Evolutionary conservation across 2,113 vertebrate genomes (phyloP), one percentile per base, ranked within the genome.

Genomic region (Tapirus terrestris): DNA sequence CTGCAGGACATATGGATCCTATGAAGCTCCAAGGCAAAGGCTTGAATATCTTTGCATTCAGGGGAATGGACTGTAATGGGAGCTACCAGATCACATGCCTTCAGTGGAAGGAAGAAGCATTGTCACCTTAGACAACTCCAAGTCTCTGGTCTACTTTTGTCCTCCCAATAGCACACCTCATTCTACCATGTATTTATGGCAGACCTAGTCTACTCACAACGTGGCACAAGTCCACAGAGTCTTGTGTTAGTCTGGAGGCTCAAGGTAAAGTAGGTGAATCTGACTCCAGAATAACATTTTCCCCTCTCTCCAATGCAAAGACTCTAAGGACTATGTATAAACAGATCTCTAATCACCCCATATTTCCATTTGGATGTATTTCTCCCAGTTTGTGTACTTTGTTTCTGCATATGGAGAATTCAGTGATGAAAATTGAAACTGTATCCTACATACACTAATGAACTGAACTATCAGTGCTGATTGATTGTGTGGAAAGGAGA

Each of bases 221-320:
- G 33, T 89, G 63, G 25, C 51, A 33, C 27, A 95, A 89, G 48
- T 61, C 89, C 91, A 14, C 33, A 77, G 23, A 39, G 39, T 48
- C 51, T 45, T 70, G 14, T 89, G 53, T 87, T 96, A 79, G 48
- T 92, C 84, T 58, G 36, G 29, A 93, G 73, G 29, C 1, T 39
- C 63, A 95, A 68, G 5, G 2, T 80, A 81, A 73, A 73, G 4
- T 56, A 65, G 75, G 16, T 45, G 8, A 70, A 43, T n/a, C 36
- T 77, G 84, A 93, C 68, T 75, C 20, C 25, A 80, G 8, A 93
- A 18, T 51, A 79, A 96, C 95, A 89, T 23, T 39, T 68, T 92
- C 18, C 31, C 56, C 25, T 86, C 0, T 88, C 27, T 94, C 43
- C 65, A 67, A 77, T 23, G 25, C 27, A 92, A 53, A 60, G 33